Evolutionary conservation across 1,140 invertebrate genomes (phyloP).

Genomic region (Portunus trituberculatus): DNA sequence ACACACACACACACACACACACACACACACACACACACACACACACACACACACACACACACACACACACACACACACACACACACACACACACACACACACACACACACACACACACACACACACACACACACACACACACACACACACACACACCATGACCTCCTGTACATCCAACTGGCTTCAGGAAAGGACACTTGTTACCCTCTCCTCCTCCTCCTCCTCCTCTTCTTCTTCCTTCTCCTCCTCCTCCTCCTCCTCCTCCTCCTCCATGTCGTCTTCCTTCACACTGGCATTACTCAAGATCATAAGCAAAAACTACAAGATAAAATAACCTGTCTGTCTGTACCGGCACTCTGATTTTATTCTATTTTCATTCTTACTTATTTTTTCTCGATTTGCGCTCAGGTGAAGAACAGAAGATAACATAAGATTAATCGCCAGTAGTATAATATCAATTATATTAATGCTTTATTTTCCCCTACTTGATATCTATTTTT

Average conservation of each 20-base stretch:
- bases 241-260: not conserved
- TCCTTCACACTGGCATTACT: not conserved
- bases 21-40: no score
- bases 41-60: no score
- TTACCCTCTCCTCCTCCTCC: not conserved
- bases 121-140: slow-evolving; percentile 43
- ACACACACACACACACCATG: slow-evolving; percentile 26
- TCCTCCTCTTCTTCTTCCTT: not conserved
- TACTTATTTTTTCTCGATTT: no score
- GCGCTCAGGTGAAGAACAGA: not conserved
- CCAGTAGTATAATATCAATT: no score
- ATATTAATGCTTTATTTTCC: no score
- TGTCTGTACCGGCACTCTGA: no score
- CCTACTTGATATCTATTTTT: no score
- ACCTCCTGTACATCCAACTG: not conserved
- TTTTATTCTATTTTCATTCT: no score
- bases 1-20: no score
- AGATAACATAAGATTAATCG: not conserved
- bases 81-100: not conserved
- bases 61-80: not conserved
- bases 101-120: not conserved
- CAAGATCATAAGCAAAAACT: no score
- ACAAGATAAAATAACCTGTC: no score
- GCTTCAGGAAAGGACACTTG: not conserved
- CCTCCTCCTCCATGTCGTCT: not conserved